Evolutionary conservation across 2,888 invertebrate genomes (phyloP).

Genomic region (Scotopteryx bipunctaria): DNA sequence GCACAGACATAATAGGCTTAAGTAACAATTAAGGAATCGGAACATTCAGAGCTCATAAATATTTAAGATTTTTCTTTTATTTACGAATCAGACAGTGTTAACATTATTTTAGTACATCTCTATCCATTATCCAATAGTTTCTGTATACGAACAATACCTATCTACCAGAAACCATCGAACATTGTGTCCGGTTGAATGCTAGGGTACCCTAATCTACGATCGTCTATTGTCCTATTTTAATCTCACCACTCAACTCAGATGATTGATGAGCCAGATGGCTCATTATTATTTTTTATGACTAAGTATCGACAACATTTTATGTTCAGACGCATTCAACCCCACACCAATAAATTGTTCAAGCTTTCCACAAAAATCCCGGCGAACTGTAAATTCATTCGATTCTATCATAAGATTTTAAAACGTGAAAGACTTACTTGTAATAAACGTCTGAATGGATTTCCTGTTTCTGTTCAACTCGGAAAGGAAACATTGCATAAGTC

Average conservation of each 20-base stretch:
- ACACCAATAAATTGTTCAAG: constrained; percentile 5
- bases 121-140: too few species aligned
- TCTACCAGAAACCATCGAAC: neutral
- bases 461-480: constrained; percentile 2
- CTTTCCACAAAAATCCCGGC: constrained; percentile 8
- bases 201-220: neutral
- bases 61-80: too few species aligned
- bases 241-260: neutral
- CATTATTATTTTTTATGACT: neutral
- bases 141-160: too few species aligned
- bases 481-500: neutral
- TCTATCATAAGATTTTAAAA: constrained; percentile 10
- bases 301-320: neutral
- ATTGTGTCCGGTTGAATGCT: neutral
- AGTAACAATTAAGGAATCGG: too few species aligned
- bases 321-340: constrained; percentile 2
- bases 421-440: neutral
- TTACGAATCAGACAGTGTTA: too few species aligned
- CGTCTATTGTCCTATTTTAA: neutral
- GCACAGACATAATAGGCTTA: too few species aligned
- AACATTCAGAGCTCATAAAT: too few species aligned
- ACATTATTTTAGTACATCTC: too few species aligned
- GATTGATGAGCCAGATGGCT: constrained; percentile 8
- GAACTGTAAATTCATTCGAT: constrained; percentile 2
- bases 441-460: constrained; percentile 8